Percentiles rank a stretch among this genome's conserved stretches.
Conservation (phyloP, 2,888 invertebrate genomes). For the Phyllotreta striolata region DNA sequence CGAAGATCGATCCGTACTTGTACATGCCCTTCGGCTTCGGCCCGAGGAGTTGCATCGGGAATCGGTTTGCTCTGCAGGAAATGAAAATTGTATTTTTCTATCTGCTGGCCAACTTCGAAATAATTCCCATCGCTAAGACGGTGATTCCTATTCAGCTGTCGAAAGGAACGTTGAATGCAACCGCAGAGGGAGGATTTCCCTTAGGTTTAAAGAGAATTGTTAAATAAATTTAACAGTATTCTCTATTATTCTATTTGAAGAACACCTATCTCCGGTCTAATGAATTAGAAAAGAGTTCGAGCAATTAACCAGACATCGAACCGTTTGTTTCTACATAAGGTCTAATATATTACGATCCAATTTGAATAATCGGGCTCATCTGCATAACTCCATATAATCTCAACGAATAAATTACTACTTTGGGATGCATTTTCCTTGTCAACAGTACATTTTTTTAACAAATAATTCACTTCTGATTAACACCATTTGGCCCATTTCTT, state of each 20-base stretch:
- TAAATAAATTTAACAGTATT: too few species aligned
- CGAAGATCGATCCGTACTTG: slow-evolving; percentile 61
- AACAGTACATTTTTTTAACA: slow-evolving; percentile 5
- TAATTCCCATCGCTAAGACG: slow-evolving; percentile 48
- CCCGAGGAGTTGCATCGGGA: slow-evolving; percentile 65
- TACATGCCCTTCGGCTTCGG: slow-evolving; percentile 66
- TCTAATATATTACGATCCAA: slow-evolving; percentile 26
- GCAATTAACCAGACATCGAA: too few species aligned
- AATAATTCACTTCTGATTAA: slow-evolving; percentile 31
- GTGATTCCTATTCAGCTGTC: slow-evolving; percentile 32
- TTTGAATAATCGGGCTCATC: slow-evolving; percentile 15
- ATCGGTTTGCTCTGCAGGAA: slow-evolving; percentile 53
- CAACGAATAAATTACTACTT: slow-evolving; percentile 21
- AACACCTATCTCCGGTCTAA: too few species aligned
- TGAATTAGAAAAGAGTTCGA: too few species aligned
- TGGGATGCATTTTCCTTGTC: slow-evolving; percentile 22
- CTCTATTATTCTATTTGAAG: too few species aligned
- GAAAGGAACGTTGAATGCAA: slow-evolving; percentile 20
- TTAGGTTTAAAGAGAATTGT: slow-evolving; percentile 20
- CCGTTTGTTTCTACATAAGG: neutral
- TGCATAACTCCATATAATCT: slow-evolving; percentile 15
- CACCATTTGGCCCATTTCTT: neutral
- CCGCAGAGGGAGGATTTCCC: slow-evolving; percentile 26
- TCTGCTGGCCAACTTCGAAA: slow-evolving; percentile 50
- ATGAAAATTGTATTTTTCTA: slow-evolving; percentile 45